Base-by-base conservation (phyloP, 2,113 vertebrate species). In the Hydrolagus affinis region DNA sequence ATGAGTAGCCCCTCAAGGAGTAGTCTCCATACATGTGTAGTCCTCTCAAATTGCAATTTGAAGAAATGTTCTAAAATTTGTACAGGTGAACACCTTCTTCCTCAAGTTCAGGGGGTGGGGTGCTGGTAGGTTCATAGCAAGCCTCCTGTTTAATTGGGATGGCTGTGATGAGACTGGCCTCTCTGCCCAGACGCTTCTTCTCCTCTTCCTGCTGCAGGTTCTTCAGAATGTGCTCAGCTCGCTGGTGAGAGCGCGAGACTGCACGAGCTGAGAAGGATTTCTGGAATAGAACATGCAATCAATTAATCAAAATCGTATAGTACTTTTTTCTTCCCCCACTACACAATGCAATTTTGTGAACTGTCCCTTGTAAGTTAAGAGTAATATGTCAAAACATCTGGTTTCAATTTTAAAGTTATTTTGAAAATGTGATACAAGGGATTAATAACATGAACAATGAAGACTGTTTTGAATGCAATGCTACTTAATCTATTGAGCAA, bases 141-240 rank as follows among this genome's bases (percentile, higher is more conserved):
- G 98, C 96, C 90, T 99, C 97, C 89, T 99, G 97, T 23, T 96
- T 96, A 89, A 98, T 95, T 0, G 98, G 96, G 86, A 98, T 98
- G 89, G 98, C 97, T 0, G 97, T 98, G 90, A 99, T 98, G 80
- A 99, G 96, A 89, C 97, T 99, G 88, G 98, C 98, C 92, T 99
- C 98, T 3, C 97, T 91, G 57, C 98, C 98, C 80, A 99, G 91
- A 0, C 97, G 95, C 15, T 97, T 94, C 90, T 98, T 98, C 90
- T 99, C 97, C 68, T 99, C 98, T 87, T 99, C 97, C 87, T 99
- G 98, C 88, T 99, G 98, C 90, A 99, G 92, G 90, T 98, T 99
- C 92, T 98, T 99, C 88, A 99, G 93, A 90, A 99, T 99, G 87
- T 99, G 98, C 88, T 99, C 98, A 0, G 97, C 98, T 73, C 97